phyloP scores from a whole-genome alignment of 2,888 invertebrate species.

The Galerucella pusilla region DNA sequence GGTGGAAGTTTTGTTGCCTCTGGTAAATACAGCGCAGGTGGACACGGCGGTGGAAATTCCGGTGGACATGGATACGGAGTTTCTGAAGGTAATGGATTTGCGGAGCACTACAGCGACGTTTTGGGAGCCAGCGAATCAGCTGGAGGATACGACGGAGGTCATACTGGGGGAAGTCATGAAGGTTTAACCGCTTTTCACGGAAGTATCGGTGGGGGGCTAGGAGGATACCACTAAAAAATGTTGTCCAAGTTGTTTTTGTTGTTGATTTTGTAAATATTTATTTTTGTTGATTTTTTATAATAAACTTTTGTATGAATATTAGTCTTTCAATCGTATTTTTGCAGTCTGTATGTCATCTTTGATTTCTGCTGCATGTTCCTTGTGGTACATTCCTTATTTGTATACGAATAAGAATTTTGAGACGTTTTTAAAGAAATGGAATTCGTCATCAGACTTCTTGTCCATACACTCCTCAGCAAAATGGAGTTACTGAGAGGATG shows the following conservation, averaged over 20 bases:
- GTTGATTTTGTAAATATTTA: constrained; percentile 32
- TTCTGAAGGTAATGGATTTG: constrained; percentile 47
- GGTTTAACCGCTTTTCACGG: constrained; percentile 29
- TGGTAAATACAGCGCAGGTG: constrained; percentile 52
- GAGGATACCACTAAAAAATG: constrained; percentile 36
- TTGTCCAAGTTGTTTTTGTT: constrained; percentile 21
- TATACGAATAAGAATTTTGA: not conserved
- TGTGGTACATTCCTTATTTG: too few relatives aligned
- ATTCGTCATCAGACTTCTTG: too few relatives aligned
- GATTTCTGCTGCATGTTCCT: too few relatives aligned
- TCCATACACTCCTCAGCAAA: too few relatives aligned
- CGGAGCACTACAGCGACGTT: constrained; percentile 53
- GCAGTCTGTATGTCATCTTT: too few relatives aligned
- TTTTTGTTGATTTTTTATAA: constrained; percentile 27
- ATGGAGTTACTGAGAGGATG: too few relatives aligned
- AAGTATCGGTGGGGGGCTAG: constrained; percentile 33
- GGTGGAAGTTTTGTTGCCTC: constrained; percentile 55
- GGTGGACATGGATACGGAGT: constrained; percentile 47
- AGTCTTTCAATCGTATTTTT: not conserved
- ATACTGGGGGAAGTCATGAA: constrained; percentile 21
- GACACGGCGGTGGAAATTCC: constrained; percentile 45
- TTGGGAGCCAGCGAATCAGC: constrained; percentile 46
- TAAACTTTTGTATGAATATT: not conserved
- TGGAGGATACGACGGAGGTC: constrained; percentile 33
- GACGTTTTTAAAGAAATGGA: too few relatives aligned